Percentiles rank a stretch among this genome's conserved stretches.
phyloP scores from a whole-genome alignment of 2,113 vertebrate genomes.

The Cyrtonyx montezumae region DNA sequence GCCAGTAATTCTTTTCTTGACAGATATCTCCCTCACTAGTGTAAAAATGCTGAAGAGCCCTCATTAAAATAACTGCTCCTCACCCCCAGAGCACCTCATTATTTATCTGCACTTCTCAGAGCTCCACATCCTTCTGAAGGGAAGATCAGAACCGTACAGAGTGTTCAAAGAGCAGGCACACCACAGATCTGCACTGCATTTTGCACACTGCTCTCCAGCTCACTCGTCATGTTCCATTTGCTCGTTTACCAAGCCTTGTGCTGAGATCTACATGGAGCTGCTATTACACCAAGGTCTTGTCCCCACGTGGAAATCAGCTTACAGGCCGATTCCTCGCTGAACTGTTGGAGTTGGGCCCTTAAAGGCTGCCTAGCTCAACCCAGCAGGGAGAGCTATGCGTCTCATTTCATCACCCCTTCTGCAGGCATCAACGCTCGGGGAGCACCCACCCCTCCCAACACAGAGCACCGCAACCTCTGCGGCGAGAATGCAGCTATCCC shows the following conservation, averaged over 20 bases:
- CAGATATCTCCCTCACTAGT: neutral
- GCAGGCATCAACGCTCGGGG: neutral
- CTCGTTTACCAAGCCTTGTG: neutral
- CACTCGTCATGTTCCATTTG: neutral
- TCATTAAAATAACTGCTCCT: neutral
- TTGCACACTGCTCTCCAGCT: neutral
- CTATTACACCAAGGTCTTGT: neutral
- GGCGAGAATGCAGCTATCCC: neutral
- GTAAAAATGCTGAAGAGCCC: neutral
- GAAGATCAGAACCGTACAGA: neutral
- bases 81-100: neutral
- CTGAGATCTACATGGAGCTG: neutral
- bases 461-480: neutral
- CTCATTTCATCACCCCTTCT: neutral
- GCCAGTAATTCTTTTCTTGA: neutral
- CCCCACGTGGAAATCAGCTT: neutral
- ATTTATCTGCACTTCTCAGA: neutral
- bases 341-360: neutral
- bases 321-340: neutral
- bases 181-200: accelerated
- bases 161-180: conserved; percentile 3
- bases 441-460: neutral
- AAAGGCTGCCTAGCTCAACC: neutral
- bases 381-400: accelerated
- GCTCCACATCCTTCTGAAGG: neutral